A percentile compares a stretch with the other conserved stretches of the same genome.
phyloP scores from a whole-genome alignment of 2,797 vertebrate genomes.

The Mormyrus proboscirostris region DNA sequence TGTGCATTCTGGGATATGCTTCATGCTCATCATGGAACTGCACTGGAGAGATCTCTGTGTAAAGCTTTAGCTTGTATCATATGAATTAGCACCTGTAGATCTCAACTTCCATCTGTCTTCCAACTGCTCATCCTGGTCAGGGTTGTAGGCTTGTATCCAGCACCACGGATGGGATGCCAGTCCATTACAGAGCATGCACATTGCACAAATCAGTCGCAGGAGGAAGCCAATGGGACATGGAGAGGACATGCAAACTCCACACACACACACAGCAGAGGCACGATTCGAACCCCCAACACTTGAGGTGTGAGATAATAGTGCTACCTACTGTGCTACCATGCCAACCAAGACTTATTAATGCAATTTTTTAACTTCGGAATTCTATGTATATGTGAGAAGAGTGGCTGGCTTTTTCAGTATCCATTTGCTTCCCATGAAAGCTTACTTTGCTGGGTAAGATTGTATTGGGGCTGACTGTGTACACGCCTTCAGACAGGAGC shows the following conservation, averaged over 20 bases:
- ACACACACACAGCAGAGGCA: not conserved
- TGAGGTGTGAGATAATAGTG: not conserved
- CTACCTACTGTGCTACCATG: not conserved
- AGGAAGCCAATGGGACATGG: not conserved
- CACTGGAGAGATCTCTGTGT: not conserved
- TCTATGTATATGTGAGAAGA: not conserved
- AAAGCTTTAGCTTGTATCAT: not conserved
- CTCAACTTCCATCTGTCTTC: not conserved
- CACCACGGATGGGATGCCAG: not conserved
- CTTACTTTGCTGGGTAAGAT: not conserved
- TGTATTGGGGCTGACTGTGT: not conserved
- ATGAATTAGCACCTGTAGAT: not conserved
- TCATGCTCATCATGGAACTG: not conserved
- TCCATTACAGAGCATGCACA: not conserved
- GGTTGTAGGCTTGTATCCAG: not conserved
- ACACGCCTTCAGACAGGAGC: not conserved
- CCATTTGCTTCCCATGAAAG: not conserved
- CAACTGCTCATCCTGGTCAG: not conserved
- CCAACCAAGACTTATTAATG: constrained; percentile 11
- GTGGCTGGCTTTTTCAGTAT: not conserved
- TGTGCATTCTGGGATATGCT: not conserved
- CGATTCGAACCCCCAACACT: not conserved
- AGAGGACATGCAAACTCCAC: not conserved
- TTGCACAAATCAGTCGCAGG: not conserved
- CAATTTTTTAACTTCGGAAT: not conserved